phyloP scores from a whole-genome alignment of 2,888 invertebrate genomes.

The Tipula lateralis region DNA sequence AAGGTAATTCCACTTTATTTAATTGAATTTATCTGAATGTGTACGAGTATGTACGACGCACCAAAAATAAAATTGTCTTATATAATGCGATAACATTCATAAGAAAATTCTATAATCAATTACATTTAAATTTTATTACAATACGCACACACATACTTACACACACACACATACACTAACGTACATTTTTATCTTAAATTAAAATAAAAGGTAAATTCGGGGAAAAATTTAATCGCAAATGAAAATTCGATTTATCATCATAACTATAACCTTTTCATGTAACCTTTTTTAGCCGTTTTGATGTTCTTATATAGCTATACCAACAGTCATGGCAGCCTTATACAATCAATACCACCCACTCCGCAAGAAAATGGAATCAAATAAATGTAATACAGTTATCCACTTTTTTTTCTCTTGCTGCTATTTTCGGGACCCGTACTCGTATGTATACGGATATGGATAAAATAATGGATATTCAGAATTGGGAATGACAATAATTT shows the following conservation, averaged over 20 bases:
- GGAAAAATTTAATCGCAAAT: neutral
- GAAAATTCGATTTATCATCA: conserved; percentile 6
- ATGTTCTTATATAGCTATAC: neutral
- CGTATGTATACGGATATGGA: neutral
- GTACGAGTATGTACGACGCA: neutral
- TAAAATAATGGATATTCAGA: neutral
- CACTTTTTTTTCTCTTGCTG: neutral
- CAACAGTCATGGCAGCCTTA: neutral
- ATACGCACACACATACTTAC: neutral
- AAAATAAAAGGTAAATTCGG: conserved; percentile 8
- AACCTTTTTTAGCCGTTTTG: neutral
- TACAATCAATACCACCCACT: neutral
- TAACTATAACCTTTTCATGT: neutral
- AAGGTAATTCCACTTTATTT: neutral
- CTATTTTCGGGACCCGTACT: neutral
- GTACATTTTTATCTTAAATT: neutral
- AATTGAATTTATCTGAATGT: neutral
- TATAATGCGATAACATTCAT: neutral
- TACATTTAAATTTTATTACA: neutral
- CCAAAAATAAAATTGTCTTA: neutral
- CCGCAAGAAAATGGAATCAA: neutral
- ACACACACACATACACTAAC: neutral
- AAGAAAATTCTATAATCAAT: neutral
- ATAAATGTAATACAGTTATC: neutral
- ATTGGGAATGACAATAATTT: neutral